These are phyloP conservation scores for Nesometra sesokonis DNA, from an alignment of 35 echinoderm and acorn worm genomes.

Conservation along the genomic window DNA sequence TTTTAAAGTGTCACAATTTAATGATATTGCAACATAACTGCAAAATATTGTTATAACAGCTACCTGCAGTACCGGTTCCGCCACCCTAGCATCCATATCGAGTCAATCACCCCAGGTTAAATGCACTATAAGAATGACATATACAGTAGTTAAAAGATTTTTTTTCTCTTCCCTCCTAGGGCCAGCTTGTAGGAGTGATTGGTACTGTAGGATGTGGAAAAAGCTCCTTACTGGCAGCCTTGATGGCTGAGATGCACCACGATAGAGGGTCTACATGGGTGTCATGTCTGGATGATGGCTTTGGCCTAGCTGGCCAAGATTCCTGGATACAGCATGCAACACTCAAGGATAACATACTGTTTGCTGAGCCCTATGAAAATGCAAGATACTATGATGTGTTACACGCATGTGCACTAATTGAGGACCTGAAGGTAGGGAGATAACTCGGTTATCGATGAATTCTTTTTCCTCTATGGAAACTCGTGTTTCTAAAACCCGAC, in stretches of 20 bases:
- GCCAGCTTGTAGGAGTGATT: constrained; percentile 86
- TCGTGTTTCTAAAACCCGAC: too few relatives aligned
- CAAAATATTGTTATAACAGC: too few relatives aligned
- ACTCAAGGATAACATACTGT: constrained; percentile 80
- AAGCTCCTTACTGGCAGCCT: constrained; percentile 82
- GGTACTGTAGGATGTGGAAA: constrained; percentile 88
- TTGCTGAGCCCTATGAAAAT: constrained; percentile 58
- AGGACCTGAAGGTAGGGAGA: constrained; percentile 80
- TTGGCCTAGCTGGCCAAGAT: constrained; percentile 79
- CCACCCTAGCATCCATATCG: too few relatives aligned
- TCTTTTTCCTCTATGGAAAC: too few relatives aligned
- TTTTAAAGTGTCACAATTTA: too few relatives aligned
- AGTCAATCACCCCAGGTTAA: too few relatives aligned
- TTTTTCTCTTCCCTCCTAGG: constrained; percentile 18
- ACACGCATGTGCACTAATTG: constrained; percentile 72
- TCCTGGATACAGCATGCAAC: constrained; percentile 96
- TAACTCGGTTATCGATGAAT: too few relatives aligned
- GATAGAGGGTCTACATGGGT: constrained; percentile 56
- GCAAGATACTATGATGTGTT: constrained; percentile 50
- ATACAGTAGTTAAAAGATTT: too few relatives aligned
- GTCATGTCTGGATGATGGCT: constrained; percentile 38
- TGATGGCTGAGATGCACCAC: constrained; percentile 83
- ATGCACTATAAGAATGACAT: too few relatives aligned
- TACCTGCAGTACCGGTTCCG: too few relatives aligned
- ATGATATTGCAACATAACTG: too few relatives aligned